These are phyloP conservation scores for Sipha maydis DNA, from an alignment of 2,888 invertebrate genomes.

Conservation along the genomic window DNA sequence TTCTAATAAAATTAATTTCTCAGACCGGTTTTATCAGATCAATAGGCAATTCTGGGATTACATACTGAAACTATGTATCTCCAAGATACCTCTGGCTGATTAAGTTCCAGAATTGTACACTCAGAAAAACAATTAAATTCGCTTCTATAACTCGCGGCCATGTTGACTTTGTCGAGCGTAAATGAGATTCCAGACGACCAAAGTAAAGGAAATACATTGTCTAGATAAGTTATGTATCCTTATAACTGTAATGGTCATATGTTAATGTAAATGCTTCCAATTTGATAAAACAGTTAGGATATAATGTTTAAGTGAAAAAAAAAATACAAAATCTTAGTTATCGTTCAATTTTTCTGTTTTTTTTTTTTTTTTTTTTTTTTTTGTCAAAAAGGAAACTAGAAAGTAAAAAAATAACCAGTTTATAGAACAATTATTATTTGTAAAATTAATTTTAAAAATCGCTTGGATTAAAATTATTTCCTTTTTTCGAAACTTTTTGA, in stretches of 20 bases:
- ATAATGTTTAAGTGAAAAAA: no score
- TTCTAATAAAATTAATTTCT: slow-evolving; percentile 1
- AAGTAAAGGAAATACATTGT: neutral
- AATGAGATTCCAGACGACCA: neutral
- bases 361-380: no score
- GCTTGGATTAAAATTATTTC: no score
- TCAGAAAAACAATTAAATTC: slow-evolving; percentile 26
- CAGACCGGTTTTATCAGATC: slow-evolving; percentile 1
- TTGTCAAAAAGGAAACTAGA: no score
- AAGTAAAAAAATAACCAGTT: no score
- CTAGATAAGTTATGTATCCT: neutral
- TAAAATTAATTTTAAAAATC: no score
- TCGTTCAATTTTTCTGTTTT: no score
- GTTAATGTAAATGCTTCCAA: no score
- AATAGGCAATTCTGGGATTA: neutral
- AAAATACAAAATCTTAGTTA: no score
- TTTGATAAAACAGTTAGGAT: no score
- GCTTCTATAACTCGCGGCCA: neutral
- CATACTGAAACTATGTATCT: slow-evolving; percentile 1
- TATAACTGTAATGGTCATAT: neutral
- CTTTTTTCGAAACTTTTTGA: no score
- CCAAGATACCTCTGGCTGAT: slow-evolving; percentile 40
- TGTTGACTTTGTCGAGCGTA: neutral
- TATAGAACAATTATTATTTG: no score
- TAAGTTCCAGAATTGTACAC: slow-evolving; percentile 15